phyloP scores from a whole-genome alignment of 2,888 invertebrate genomes.

The Ypsolopha scabrella region DNA sequence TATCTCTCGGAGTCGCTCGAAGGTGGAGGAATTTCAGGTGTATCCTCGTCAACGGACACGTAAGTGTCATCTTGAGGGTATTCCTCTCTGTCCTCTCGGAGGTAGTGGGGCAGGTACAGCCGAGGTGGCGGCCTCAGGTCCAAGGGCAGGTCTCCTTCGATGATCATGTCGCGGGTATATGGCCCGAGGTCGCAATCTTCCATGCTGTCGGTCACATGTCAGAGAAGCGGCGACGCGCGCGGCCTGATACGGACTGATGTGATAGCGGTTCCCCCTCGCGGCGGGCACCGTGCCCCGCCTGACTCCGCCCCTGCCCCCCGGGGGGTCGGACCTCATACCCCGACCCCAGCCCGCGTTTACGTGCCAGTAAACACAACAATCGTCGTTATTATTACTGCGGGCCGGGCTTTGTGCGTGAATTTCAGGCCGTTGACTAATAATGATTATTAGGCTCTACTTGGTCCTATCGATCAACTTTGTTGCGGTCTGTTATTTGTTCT shows the following conservation, averaged over 20 bases:
- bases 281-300: constrained; percentile 35
- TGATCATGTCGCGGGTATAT: constrained; percentile 58
- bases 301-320: constrained; percentile 21
- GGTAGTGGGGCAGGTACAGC: constrained; percentile 51
- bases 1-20: constrained; percentile 55
- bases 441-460: constrained; percentile 54
- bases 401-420: constrained; percentile 69
- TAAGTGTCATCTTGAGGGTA: constrained; percentile 58
- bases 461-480: constrained; percentile 57
- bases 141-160: constrained; percentile 57
- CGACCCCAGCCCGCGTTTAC: constrained; percentile 47
- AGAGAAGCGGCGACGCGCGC: constrained; percentile 52
- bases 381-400: constrained; percentile 70
- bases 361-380: constrained; percentile 71
- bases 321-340: constrained; percentile 15
- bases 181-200: constrained; percentile 62
- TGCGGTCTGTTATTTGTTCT: constrained; percentile 18
- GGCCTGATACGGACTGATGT: constrained; percentile 54
- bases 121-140: constrained; percentile 58
- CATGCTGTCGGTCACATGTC: constrained; percentile 62
- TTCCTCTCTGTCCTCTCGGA: constrained; percentile 48
- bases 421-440: constrained; percentile 68
- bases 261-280: constrained; percentile 1
- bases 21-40: constrained; percentile 51
- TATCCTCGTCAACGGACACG: constrained; percentile 61